Evolutionary conservation across 2,113 vertebrate genomes (phyloP), one percentile per base, ranked within the genome.

Genomic region (Globicephala melas): DNA sequence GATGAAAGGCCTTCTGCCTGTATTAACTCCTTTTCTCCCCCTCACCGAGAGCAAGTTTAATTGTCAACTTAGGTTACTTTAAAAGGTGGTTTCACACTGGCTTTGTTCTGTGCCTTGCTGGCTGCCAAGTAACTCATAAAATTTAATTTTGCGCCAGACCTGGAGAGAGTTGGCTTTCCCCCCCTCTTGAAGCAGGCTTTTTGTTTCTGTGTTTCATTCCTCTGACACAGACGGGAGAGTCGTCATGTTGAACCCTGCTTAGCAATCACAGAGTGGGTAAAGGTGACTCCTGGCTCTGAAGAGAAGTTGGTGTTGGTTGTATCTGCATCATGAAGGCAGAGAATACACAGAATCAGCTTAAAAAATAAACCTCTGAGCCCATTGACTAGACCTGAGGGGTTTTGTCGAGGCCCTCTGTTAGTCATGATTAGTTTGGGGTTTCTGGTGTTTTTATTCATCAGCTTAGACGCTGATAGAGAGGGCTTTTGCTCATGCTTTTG

Each of bases 61-160:
- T 71, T 94, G 76, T 97, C 94, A 77, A 28, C 58, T 92, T 77
- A 17, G 33, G 70, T 74, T 93, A 80, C 71, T 91, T 93, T 88
- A 67, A 92, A 96, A 92, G 88, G 36, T 0, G 5, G 50, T 41
- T 95, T 97, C 92, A 55, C 23, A 55, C 8, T 26, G n/a, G 71
- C 73, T 84, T 86, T 25, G 0, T 84, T 65, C 89, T 55, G 28
- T 89, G 68, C 77, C 44, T 62, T 25, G 67, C 36, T 1, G 5
- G 65, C 76, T 95, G 31, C 95, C 92, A 83, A 68, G 76, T 55
- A 92, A 83, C 93, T 94, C 68, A 90, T 87, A 84, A 93, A 81
- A 95, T 95, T 96, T 60, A 90, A 95, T 97, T 96, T 94, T 95
- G 73, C 1, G 1, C 41, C 82, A 80, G 83, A 62, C 53, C 77